Evolutionary conservation across 1,140 invertebrate genomes (phyloP), one percentile per base, ranked within the genome.

Genomic region (Chrysoperla carnea): DNA sequence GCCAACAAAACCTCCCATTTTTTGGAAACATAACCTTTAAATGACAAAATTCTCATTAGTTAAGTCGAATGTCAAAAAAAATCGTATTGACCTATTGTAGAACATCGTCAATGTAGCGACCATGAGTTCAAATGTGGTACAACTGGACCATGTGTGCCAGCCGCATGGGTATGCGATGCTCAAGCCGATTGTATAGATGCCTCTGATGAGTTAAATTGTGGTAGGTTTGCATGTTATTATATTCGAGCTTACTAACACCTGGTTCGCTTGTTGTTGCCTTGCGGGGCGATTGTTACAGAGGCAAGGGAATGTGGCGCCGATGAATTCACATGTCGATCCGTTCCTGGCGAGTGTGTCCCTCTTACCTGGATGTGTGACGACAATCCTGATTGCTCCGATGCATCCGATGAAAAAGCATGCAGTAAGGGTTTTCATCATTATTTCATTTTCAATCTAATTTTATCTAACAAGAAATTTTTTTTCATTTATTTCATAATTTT

Each of bases 341-440:
- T 69, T 46, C 72, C 71, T 42, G 82, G 82, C 37, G 81, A 88
- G 64, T 93, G 88, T 61, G 81, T 93, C 45, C 82, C 86, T 41
- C 69, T 87, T 50, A 81, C 81, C 31, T 93, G 87, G 87, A 84
- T 89, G 70, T 94, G 90, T 61, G 88, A 93, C 63, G 78, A 80
- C 56, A 81, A 78, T 58, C 60, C 69, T 28, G 89, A 93, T 68
- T 93, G 90, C 68, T 73, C 74, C 41, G 86, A 91, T 63, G 82
- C 76, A 50, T 87, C 84, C 48, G 90, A 94, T 64, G 85, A 90
- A 61, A 57, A 68, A 39, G 59, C 76, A 51, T 90, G 86, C 76
- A 88, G 86, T 89, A 86, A 86, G 84, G 31, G 31, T 33, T 12
- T 23, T 23, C 17, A 23, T 23, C 17, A 23, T 23, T 23, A 23